These are phyloP conservation scores for Lepilemur ruficaudatus DNA, from an alignment of 2,797 vertebrate species.

Conservation along the genomic window DNA sequence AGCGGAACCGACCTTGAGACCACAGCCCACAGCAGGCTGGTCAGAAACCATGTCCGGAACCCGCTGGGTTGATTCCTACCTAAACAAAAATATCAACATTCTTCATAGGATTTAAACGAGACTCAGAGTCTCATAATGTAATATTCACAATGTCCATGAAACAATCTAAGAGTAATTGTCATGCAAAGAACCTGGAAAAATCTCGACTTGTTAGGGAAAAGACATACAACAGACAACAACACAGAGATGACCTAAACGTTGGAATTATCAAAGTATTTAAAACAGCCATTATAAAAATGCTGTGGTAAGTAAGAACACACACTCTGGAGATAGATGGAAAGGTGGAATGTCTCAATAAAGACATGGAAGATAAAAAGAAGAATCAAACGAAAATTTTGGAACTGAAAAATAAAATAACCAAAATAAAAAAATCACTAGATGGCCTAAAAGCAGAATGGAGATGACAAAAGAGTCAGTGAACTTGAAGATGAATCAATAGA, in stretches of 20 bases:
- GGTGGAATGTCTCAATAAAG: not conserved
- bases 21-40: no score
- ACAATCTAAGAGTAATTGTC: not conserved
- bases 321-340: not conserved
- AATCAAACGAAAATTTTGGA: not conserved
- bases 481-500: not conserved
- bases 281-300: not conserved
- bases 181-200: not conserved
- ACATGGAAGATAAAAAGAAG: not conserved
- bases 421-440: not conserved
- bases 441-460: not conserved
- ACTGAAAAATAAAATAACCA: not conserved
- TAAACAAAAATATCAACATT: not conserved
- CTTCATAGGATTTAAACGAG: not conserved
- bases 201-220: not conserved
- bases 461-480: not conserved
- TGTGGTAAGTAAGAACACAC: not conserved
- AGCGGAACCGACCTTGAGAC: not conserved
- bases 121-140: not conserved
- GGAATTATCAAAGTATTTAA: not conserved
- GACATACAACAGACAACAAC: not conserved
- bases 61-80: not conserved
- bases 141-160: not conserved
- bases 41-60: not conserved
- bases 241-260: not conserved